Conservation (phyloP, 2,797 vertebrate species). For the Vultur gryphus region DNA sequence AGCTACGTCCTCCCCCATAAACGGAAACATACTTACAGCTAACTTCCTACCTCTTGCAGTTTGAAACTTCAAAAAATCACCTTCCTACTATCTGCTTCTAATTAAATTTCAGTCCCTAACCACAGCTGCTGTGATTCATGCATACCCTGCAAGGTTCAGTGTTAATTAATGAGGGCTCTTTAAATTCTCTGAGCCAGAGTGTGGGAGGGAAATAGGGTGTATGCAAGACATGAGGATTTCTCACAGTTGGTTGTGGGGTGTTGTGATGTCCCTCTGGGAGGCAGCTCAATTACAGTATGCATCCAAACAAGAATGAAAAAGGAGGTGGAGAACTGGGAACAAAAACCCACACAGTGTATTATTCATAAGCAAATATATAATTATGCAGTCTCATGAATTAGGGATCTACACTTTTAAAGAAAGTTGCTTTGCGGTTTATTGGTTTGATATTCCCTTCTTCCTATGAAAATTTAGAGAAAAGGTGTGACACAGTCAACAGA, state of each 20-base stretch:
- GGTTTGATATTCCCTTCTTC: background rate
- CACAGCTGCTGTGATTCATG: constrained; percentile 54
- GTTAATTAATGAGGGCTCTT: constrained; percentile 71
- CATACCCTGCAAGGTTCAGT: constrained; percentile 58
- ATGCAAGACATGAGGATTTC: constrained; percentile 24
- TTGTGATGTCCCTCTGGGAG: constrained; percentile 21
- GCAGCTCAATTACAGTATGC: constrained; percentile 17
- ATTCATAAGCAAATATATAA: constrained; percentile 59
- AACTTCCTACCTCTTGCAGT: constrained; percentile 22
- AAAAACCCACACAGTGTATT: constrained; percentile 17
- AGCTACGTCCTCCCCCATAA: background rate
- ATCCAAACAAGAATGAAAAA: constrained; percentile 25
- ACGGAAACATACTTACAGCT: background rate
- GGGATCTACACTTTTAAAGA: constrained; percentile 17
- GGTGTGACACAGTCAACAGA: background rate
- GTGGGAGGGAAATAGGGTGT: constrained; percentile 17
- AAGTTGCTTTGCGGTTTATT: background rate
- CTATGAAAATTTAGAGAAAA: background rate
- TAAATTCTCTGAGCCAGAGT: constrained; percentile 55
- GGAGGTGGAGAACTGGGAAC: background rate
- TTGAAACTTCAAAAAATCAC: constrained; percentile 27
- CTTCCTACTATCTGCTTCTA: constrained; percentile 61
- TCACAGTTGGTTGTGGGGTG: constrained; percentile 21
- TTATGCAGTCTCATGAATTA: constrained; percentile 56
- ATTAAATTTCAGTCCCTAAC: constrained; percentile 72